Conservation (phyloP, 1,140 invertebrate species). For the Drosophila cardini region DNA sequence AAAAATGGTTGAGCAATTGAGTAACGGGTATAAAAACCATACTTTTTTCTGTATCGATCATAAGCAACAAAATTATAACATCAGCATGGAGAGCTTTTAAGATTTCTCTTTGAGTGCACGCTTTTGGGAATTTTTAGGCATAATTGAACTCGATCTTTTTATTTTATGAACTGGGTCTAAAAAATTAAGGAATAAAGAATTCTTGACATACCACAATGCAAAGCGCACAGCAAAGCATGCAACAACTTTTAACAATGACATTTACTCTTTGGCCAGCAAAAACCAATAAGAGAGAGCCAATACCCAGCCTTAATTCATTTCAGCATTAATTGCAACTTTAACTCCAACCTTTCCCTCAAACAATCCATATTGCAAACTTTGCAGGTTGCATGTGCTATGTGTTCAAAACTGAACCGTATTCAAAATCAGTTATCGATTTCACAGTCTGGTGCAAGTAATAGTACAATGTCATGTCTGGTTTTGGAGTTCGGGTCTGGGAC, state of each 20-base stretch:
- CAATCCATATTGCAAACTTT: constrained; percentile 18
- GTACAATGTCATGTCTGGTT: background rate
- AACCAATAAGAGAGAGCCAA: constrained; percentile 5
- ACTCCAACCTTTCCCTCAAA: background rate
- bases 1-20: too few relatives aligned
- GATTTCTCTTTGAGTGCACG: too few relatives aligned
- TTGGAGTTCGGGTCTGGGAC: background rate
- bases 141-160: too few relatives aligned
- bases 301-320: background rate
- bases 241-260: constrained; percentile 69
- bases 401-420: constrained; percentile 24
- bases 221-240: constrained; percentile 48
- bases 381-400: constrained; percentile 43
- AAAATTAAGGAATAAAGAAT: too few relatives aligned
- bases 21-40: too few relatives aligned
- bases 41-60: too few relatives aligned
- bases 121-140: too few relatives aligned
- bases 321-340: background rate
- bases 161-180: too few relatives aligned
- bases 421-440: constrained; percentile 20
- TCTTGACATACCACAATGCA: constrained; percentile 58
- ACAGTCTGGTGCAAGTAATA: background rate
- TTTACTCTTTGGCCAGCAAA: constrained; percentile 41
- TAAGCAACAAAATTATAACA: too few relatives aligned
- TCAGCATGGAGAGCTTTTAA: too few relatives aligned